Percentiles rank a stretch among this genome's conserved stretches.
Conservation (phyloP, 2,797 vertebrate species). For the Amniataba percoides region DNA sequence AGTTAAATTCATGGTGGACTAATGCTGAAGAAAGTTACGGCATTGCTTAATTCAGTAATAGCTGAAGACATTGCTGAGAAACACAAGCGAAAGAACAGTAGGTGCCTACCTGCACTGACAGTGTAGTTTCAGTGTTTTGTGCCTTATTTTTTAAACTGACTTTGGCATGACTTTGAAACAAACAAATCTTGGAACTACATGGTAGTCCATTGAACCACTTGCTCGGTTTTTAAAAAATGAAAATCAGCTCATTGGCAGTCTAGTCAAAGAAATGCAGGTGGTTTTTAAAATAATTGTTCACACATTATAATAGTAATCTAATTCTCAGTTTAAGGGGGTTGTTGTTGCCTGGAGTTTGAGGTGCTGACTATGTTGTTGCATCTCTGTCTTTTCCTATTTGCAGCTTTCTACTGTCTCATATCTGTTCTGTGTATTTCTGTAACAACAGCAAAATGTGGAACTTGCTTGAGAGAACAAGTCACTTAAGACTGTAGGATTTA, state of each 20-base stretch:
- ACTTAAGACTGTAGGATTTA: background rate
- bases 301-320: background rate
- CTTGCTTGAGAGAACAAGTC: background rate
- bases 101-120: background rate
- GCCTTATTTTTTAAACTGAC: background rate
- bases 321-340: background rate
- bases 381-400: background rate
- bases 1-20: background rate
- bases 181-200: background rate
- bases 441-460: background rate
- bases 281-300: background rate
- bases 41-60: background rate
- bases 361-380: background rate
- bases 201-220: background rate
- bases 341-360: background rate
- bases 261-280: background rate
- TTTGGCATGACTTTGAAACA: background rate
- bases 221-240: background rate
- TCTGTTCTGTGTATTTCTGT: background rate
- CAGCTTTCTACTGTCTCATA: background rate
- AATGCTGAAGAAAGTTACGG: background rate
- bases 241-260: background rate
- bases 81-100: background rate
- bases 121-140: background rate
- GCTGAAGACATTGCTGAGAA: background rate